Evolutionary conservation across 2,888 invertebrate genomes (phyloP).

Genomic region (Idaea biselata): DNA sequence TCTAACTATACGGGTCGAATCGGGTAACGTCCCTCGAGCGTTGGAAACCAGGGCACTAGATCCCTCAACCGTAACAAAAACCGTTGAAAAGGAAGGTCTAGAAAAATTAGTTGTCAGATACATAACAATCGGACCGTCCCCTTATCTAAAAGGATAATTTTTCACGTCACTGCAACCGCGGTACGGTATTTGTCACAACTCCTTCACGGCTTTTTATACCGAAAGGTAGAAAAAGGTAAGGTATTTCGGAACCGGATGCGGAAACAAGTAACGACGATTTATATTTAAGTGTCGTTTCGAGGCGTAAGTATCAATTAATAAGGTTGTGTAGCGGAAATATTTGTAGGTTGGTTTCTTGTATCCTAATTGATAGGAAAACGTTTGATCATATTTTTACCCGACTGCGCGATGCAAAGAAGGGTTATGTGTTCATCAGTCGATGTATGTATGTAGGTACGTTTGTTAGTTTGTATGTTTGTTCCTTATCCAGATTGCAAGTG

Average conservation of each 20-base stretch:
- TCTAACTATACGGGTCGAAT: slow-evolving; percentile 42
- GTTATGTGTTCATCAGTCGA: too few relatives aligned
- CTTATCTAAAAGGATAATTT: slow-evolving; percentile 74
- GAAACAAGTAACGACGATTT: slow-evolving; percentile 34
- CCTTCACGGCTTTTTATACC: slow-evolving; percentile 65
- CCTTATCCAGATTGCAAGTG: too few relatives aligned
- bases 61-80: slow-evolving; percentile 13
- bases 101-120: slow-evolving; percentile 44
- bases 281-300: slow-evolving; percentile 28
- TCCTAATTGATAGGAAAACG: neutral
- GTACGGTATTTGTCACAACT: slow-evolving; percentile 68
- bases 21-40: slow-evolving; percentile 42
- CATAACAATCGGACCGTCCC: slow-evolving; percentile 67
- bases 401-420: too few relatives aligned
- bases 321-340: slow-evolving; percentile 5
- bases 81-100: slow-evolving; percentile 30
- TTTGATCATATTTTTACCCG: neutral
- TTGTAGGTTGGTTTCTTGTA: slow-evolving; percentile 4
- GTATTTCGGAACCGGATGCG: slow-evolving; percentile 47
- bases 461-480: too few relatives aligned
- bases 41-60: slow-evolving; percentile 31
- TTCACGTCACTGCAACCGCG: slow-evolving; percentile 71
- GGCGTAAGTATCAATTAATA: slow-evolving; percentile 7
- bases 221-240: slow-evolving; percentile 47
- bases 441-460: too few relatives aligned